Evolutionary conservation across 2,888 invertebrate species (phyloP), one percentile per base, ranked within the genome.

Genomic region (Lepidochitona cinerea): DNA sequence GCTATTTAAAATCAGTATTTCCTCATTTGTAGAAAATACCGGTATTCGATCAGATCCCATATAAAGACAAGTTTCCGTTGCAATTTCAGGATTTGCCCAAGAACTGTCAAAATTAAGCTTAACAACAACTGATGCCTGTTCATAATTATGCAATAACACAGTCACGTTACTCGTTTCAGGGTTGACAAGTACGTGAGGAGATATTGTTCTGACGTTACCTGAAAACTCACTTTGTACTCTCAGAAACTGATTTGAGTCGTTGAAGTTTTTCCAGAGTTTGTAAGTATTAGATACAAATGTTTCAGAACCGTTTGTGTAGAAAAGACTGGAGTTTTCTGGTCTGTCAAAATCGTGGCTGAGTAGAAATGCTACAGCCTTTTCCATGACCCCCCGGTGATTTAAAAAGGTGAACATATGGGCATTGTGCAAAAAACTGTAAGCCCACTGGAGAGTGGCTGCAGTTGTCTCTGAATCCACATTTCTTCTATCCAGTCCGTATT

Each of bases 331-430:
- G 32, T 23, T 59, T 26, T 23, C 29, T 29, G 29, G 26, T 12
- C 66, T 23, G 23, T 23, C 23, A 26, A 14, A 23, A 18, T 14
- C 59, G 23, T 59, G 23, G 12, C 41, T 14, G 26, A 71, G 18
- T 0, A 71, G 23, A 37, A 71, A 71, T 1, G 66, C 71, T 14
- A 71, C 37, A 5, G 66, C 71, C n/a, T 53, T 29, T n/a, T 71
- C 71, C 32, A 71, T 71, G 9, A 66, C 49, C 18, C 64, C 37
- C n/a, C 71, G 41, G 23, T 35, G 66, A 35, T 66, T 66, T 18
- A 49, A 37, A 49, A 66, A 71, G 0, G 71, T 71, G 64, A 71
- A 71, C 71, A 71, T 71, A 18, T 71, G 71, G 14, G 52, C 41
- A 33, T 66, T 71, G 26, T 71, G 71, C 12, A 33, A 32, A 23